Base-by-base conservation (phyloP, 2,113 vertebrate species). In the Corythaeola cristata region DNA sequence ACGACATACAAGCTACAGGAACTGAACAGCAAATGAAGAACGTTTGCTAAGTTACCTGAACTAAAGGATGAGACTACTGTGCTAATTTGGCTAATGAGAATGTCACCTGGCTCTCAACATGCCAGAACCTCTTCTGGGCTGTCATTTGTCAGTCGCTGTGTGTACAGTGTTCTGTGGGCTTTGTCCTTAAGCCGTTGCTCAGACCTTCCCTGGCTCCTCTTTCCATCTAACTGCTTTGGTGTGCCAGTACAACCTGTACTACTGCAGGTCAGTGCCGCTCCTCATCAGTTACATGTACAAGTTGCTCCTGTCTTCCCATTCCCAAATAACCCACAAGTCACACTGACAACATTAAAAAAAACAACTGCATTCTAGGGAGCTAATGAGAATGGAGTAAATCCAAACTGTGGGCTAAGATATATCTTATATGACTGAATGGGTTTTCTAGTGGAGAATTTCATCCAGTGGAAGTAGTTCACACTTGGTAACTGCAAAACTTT, bases 401-500 rank as follows among this genome's bases (percentile, higher is more conserved):
- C 50, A 6, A n/a, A 28, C 53, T 45, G 41, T 2, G 45, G 17
- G 24, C 50, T 59, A 39, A 39, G 39, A 39, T 39, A 39, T 39
- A 3, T 3, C 32, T 13, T 1, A 28, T n/a, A n/a, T n/a, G 44
- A 12, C 11, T 11, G 0, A 47, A 30, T 0, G 13, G 35, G 14
- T n/a, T 76, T 78, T 50, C 89, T 52, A 44, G 11, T 2, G 22
- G 39, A 50, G 24, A 50, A 81, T 19, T n/a, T 76, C 20, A 47
- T 9, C 76, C 56, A 8, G 11, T 50, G 17, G 26, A 63, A 72
- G 24, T 3, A 77, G 27, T 4, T 88, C 5, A 68, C 26, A 28
- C 18, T 19, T 21, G 7, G 22, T 5, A 80, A 30, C 59, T 56
- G 45, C 35, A 77, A 74, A 77, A 58, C 16, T 7, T 62, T 64